A percentile compares a stretch with the other conserved stretches of the same genome.
These are phyloP conservation scores for Eueides isabella DNA, from an alignment of 1,140 invertebrate genomes.

Conservation along the genomic window DNA sequence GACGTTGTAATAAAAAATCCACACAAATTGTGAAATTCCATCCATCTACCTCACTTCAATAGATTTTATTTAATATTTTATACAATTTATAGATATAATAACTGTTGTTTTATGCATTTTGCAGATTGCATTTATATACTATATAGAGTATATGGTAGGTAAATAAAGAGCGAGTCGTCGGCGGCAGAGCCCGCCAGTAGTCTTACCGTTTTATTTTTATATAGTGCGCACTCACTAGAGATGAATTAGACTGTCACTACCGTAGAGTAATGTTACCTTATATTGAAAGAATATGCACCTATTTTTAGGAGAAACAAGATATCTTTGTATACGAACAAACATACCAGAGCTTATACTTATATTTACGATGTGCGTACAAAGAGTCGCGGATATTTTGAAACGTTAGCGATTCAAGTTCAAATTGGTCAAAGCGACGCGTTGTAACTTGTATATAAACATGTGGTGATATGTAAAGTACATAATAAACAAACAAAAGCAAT, in stretches of 20 bases:
- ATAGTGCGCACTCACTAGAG: conserved; percentile 74
- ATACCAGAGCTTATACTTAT: conserved; percentile 76
- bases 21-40: conserved; percentile 83
- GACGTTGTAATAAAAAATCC: conserved; percentile 75
- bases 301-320: conserved; percentile 58
- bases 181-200: conserved; percentile 72
- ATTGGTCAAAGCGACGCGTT: conserved; percentile 61
- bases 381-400: conserved; percentile 51
- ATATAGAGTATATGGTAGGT: conserved; percentile 80
- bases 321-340: conserved; percentile 80
- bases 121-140: conserved; percentile 81
- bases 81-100: conserved; percentile 82
- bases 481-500: conserved; percentile 79
- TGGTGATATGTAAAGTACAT: conserved; percentile 80
- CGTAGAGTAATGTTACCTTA: conserved; percentile 57
- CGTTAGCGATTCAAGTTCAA: conserved; percentile 60
- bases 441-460: conserved; percentile 66
- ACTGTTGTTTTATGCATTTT: conserved; percentile 82
- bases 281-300: conserved; percentile 40
- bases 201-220: conserved; percentile 67
- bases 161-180: conserved; percentile 77
- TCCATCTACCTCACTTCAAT: conserved; percentile 84
- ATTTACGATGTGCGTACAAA: conserved; percentile 60
- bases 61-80: conserved; percentile 83
- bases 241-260: conserved; percentile 70